Evolutionary conservation across 2,113 vertebrate species (phyloP).

Genomic region (Eonycteris spelaea): DNA sequence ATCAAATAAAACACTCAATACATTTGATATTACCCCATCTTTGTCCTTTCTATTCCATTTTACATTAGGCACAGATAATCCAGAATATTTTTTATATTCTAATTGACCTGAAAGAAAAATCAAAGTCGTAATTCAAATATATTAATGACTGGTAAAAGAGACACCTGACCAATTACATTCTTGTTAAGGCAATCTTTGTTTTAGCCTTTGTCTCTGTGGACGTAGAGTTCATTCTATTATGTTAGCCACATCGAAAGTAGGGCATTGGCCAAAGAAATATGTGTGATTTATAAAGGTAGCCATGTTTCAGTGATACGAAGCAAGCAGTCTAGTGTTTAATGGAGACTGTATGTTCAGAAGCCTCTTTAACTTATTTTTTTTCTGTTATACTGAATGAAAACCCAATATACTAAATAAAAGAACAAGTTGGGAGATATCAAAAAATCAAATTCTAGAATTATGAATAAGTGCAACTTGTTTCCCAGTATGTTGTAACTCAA

Average conservation of each 20-base stretch:
- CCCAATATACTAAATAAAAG: background rate
- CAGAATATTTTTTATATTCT: slow-evolving; percentile 15
- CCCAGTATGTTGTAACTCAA: background rate
- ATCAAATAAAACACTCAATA: background rate
- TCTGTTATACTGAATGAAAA: background rate
- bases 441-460: background rate
- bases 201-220: background rate
- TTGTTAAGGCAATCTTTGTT: background rate
- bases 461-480: background rate
- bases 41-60: slow-evolving; percentile 1
- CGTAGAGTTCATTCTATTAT: background rate
- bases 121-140: slow-evolving; percentile 47
- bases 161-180: slow-evolving; percentile 28
- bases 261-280: slow-evolving; percentile 28
- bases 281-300: background rate
- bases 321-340: slow-evolving; percentile 2
- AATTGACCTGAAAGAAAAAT: slow-evolving; percentile 32
- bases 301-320: slow-evolving; percentile 21
- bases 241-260: slow-evolving; percentile 35
- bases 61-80: background rate
- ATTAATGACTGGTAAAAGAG: background rate
- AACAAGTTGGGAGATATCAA: background rate
- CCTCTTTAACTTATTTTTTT: background rate
- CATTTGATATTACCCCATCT: background rate
- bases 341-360: background rate